Conservation (phyloP, 1,140 invertebrate genomes). For the Drosophila eugracilis region DNA sequence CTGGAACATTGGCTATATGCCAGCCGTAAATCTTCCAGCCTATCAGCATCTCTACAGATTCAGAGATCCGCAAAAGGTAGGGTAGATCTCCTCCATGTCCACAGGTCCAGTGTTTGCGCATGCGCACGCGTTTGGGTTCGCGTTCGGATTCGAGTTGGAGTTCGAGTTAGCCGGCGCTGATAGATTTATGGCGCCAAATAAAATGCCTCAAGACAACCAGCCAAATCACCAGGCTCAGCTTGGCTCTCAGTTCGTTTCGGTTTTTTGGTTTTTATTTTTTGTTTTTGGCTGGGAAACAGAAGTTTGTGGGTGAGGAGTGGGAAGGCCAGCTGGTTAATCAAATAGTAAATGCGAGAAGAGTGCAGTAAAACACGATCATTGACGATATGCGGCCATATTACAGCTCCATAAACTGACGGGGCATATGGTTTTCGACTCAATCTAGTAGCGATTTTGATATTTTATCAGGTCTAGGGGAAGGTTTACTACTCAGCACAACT, state of each 20-base stretch:
- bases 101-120: conserved; percentile 72
- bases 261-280: conserved; percentile 22
- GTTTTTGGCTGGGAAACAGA: conserved; percentile 17
- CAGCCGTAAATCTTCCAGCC: conserved; percentile 76
- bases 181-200: conserved; percentile 85
- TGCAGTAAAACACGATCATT: conserved; percentile 75
- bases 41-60: conserved; percentile 63
- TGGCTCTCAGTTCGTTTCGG: conserved; percentile 10
- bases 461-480: background rate
- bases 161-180: conserved; percentile 58
- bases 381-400: conserved; percentile 48
- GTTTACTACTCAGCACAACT: background rate
- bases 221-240: conserved; percentile 60
- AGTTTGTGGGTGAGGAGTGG: conserved; percentile 5
- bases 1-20: conserved; percentile 57
- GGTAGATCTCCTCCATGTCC: conserved; percentile 2
- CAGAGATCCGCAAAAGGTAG: background rate
- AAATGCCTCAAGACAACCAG: conserved; percentile 77
- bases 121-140: conserved; percentile 63
- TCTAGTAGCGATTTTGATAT: background rate
- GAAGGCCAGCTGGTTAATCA: conserved; percentile 64
- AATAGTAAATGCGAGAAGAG: conserved; percentile 72
- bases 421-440: conserved; percentile 44
- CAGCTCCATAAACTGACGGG: conserved; percentile 40
- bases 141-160: conserved; percentile 42